Evolutionary conservation across 2,888 invertebrate genomes (phyloP).

Genomic region (Microctonus hyperodae): DNA sequence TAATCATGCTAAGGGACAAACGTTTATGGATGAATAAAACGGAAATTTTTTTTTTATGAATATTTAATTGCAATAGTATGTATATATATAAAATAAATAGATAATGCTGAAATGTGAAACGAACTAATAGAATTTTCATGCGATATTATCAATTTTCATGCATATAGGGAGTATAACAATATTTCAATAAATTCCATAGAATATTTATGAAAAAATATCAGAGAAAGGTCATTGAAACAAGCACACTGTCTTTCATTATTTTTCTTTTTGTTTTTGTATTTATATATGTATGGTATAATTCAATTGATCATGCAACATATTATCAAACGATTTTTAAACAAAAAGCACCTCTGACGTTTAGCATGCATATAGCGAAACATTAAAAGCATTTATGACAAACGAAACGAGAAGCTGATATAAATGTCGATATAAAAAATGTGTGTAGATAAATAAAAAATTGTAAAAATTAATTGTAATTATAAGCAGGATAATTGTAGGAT

Average conservation of each 20-base stretch:
- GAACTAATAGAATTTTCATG: background rate
- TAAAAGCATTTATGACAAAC: conserved; percentile 47
- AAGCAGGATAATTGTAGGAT: conserved; percentile 38
- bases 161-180: conserved; percentile 23
- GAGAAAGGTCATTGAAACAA: too few species aligned
- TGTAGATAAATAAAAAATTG: conserved; percentile 14
- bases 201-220: background rate
- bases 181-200: background rate
- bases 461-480: conserved; percentile 18
- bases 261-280: too few species aligned
- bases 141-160: conserved; percentile 29
- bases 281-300: conserved; percentile 16
- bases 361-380: conserved; percentile 57
- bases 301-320: conserved; percentile 7
- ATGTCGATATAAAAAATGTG: conserved; percentile 21
- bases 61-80: too few species aligned
- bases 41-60: background rate
- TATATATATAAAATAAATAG: too few species aligned
- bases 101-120: background rate
- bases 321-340: background rate
- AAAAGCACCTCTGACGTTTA: conserved; percentile 24
- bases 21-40: background rate
- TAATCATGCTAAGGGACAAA: background rate
- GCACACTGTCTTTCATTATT: conserved; percentile 21
- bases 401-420: conserved; percentile 41